These are phyloP conservation scores for Rhopilema esculentum DNA, from an alignment of 30 jellyfish, hydroid and myxozoan genomes.

Conservation along the genomic window DNA sequence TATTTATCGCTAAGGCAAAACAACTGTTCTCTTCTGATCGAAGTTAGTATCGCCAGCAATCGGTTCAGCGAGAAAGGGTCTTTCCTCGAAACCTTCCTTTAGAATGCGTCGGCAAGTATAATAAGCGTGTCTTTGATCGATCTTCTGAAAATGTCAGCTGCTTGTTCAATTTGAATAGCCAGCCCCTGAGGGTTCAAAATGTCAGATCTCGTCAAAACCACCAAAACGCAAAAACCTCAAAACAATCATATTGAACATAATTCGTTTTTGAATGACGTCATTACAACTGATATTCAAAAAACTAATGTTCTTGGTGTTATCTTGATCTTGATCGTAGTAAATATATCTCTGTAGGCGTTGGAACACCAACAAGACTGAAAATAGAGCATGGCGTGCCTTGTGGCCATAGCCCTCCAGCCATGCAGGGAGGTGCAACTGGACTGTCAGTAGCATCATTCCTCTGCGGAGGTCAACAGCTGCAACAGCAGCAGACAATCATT, in stretches of 20 bases:
- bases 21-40: not conserved
- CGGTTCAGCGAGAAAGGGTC: too few relatives aligned
- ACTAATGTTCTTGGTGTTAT: not conserved
- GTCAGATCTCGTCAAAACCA: not conserved
- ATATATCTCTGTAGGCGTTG: slow-evolving; percentile 66
- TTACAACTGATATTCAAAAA: not conserved
- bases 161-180: not conserved
- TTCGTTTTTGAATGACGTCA: not conserved
- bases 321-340: not conserved
- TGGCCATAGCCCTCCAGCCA: slow-evolving; percentile 69
- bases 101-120: too few relatives aligned
- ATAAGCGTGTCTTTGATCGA: too few relatives aligned
- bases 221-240: not conserved
- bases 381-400: slow-evolving; percentile 64
- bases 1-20: not conserved
- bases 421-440: slow-evolving; percentile 17
- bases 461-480: not conserved
- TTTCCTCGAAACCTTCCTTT: too few relatives aligned
- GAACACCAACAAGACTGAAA: slow-evolving; percentile 90
- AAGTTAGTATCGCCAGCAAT: too few relatives aligned
- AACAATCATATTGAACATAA: not conserved
- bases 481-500: slow-evolving; percentile 13
- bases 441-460: slow-evolving; percentile 21
- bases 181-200: not conserved
- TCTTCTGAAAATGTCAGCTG: not conserved